Conservation (phyloP, 2,888 invertebrate genomes). For the Scaptomyza polygonia region DNA sequence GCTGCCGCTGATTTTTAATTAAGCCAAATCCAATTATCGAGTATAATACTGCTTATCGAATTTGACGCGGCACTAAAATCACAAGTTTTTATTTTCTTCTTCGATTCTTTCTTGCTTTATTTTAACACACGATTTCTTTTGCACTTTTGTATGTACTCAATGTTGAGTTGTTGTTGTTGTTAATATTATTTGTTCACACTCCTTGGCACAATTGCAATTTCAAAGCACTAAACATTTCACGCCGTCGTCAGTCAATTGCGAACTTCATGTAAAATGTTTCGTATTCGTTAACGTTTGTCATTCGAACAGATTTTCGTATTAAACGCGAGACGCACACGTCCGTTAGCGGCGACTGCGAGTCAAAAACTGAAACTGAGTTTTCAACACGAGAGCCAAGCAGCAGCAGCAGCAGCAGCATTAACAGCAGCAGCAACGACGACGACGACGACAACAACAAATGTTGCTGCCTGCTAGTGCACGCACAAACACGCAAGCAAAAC, state of each 20-base stretch:
- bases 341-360: slow-evolving; percentile 67
- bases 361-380: slow-evolving; percentile 68
- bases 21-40: slow-evolving; percentile 48
- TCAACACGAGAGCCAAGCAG: slow-evolving; percentile 48
- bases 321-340: slow-evolving; percentile 69
- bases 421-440: slow-evolving; percentile 19
- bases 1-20: slow-evolving; percentile 22
- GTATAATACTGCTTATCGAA: slow-evolving; percentile 35
- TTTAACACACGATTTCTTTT: slow-evolving; percentile 23
- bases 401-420: slow-evolving; percentile 17
- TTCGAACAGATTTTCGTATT: slow-evolving; percentile 36
- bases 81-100: slow-evolving; percentile 12
- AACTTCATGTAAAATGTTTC: slow-evolving; percentile 51
- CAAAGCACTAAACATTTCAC: slow-evolving; percentile 29
- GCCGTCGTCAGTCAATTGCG: slow-evolving; percentile 51
- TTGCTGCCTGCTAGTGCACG: slow-evolving; percentile 29
- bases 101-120: slow-evolving; percentile 6
- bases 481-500: slow-evolving; percentile 19
- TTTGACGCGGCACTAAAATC: slow-evolving; percentile 14
- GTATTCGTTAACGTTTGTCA: slow-evolving; percentile 53
- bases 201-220: slow-evolving; percentile 25
- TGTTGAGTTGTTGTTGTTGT: slow-evolving; percentile 15
- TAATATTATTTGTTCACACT: slow-evolving; percentile 21
- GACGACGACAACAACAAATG: slow-evolving; percentile 20
- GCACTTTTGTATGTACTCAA: slow-evolving; percentile 22